Percentiles rank a stretch among this genome's conserved stretches.
Evolutionary conservation across 1,140 invertebrate genomes (phyloP).

Genomic region (Drosophila erecta): DNA sequence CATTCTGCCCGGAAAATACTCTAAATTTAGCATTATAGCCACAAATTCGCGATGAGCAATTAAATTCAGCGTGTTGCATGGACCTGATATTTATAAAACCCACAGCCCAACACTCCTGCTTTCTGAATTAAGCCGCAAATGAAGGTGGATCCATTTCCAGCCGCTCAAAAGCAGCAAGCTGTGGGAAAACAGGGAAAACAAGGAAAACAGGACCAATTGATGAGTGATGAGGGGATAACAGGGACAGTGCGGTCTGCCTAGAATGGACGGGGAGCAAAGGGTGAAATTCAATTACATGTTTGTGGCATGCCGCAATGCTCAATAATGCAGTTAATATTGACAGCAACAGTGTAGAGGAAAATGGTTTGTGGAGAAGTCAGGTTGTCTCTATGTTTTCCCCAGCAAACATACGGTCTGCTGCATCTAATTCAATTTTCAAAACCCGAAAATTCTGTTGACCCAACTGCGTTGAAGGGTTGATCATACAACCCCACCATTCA

Average conservation of each 20-base stretch:
- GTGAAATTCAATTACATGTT: slow-evolving; percentile 83
- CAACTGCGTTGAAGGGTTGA: slow-evolving; percentile 73
- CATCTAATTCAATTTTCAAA: slow-evolving; percentile 83
- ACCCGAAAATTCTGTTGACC: slow-evolving; percentile 80
- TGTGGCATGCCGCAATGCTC: slow-evolving; percentile 81
- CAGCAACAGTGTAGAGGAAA: slow-evolving; percentile 18
- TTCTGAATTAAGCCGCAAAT: slow-evolving; percentile 11
- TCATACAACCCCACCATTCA: not conserved
- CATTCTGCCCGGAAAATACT: slow-evolving; percentile 22
- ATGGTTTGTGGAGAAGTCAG: slow-evolving; percentile 8
- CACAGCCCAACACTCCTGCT: slow-evolving; percentile 18
- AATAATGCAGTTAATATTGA: slow-evolving; percentile 84
- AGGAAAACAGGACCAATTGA: slow-evolving; percentile 36
- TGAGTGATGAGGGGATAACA: slow-evolving; percentile 50
- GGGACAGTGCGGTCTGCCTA: slow-evolving; percentile 39
- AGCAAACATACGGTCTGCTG: slow-evolving; percentile 71
- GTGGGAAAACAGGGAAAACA: slow-evolving; percentile 47
- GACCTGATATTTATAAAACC: slow-evolving; percentile 42
- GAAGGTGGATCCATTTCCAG: slow-evolving; percentile 58
- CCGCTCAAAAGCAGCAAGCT: slow-evolving; percentile 1
- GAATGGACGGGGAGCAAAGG: slow-evolving; percentile 54
- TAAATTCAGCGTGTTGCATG: slow-evolving; percentile 64
- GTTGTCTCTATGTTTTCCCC: slow-evolving; percentile 31
- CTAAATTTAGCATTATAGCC: slow-evolving; percentile 76
- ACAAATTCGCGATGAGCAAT: slow-evolving; percentile 77